These are phyloP conservation scores for Diploptera punctata DNA, from an alignment of 2,888 invertebrate species.

Conservation along the genomic window DNA sequence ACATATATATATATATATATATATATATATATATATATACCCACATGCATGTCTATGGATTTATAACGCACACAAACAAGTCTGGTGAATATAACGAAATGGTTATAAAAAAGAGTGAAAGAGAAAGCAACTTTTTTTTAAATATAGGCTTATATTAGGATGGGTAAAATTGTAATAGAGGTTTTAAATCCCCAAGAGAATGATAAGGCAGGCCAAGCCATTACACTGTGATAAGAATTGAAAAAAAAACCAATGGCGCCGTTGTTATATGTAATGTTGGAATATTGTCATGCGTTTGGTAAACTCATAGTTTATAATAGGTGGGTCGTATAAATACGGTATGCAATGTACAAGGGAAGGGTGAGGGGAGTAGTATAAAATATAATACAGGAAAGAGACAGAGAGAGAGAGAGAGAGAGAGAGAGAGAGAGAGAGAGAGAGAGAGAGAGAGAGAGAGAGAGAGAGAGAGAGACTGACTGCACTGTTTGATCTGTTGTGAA, in stretches of 20 bases:
- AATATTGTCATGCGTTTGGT: slow-evolving; percentile 31
- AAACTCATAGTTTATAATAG: slow-evolving; percentile 29
- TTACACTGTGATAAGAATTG: slow-evolving; percentile 27
- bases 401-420: neutral
- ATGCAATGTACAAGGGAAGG: neutral
- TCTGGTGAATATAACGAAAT: too few species aligned
- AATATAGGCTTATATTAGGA: slow-evolving; percentile 28
- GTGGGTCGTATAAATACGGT: slow-evolving; percentile 25
- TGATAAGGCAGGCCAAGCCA: slow-evolving; percentile 27
- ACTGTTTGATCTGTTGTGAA: slow-evolving; percentile 28
- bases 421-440: neutral
- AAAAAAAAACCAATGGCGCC: slow-evolving; percentile 29
- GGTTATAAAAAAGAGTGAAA: too few species aligned
- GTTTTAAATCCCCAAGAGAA: slow-evolving; percentile 25
- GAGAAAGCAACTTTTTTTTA: slow-evolving; percentile 1
- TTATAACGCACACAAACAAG: too few species aligned
- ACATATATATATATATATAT: too few species aligned
- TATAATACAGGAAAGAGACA: slow-evolving; percentile 18
- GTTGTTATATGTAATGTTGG: slow-evolving; percentile 21
- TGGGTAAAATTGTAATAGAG: slow-evolving; percentile 27
- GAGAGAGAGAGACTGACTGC: slow-evolving; percentile 1
- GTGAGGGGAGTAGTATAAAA: neutral
- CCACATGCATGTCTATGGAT: too few species aligned
- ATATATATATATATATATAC: too few species aligned
- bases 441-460: neutral